Conservation (phyloP, 2,888 invertebrate genomes). For the Himalopsyche japonica region DNA sequence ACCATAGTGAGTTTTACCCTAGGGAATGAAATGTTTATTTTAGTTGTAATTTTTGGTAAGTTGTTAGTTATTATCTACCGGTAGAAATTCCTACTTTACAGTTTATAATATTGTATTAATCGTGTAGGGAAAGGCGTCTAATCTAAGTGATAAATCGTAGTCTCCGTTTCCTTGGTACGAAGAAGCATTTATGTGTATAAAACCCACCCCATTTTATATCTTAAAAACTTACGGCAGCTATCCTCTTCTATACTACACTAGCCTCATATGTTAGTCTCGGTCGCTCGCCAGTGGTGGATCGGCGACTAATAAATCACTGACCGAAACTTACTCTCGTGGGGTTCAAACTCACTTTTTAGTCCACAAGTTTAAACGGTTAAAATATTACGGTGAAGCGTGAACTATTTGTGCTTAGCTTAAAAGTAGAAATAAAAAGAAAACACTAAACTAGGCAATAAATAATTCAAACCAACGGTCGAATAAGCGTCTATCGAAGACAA, state of each 20-base stretch:
- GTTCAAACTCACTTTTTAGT: not conserved
- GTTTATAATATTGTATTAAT: no score
- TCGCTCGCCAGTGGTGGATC: not conserved
- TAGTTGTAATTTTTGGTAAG: no score
- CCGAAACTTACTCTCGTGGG: not conserved
- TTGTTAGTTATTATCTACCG: no score
- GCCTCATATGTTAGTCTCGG: not conserved
- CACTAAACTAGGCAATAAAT: not conserved
- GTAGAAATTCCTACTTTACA: no score
- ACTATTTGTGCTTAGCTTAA: not conserved
- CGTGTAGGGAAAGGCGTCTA: no score
- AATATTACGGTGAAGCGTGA: not conserved
- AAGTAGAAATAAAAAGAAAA: not conserved
- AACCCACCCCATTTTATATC: not conserved
- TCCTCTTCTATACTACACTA: not conserved
- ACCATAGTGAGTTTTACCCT: no score
- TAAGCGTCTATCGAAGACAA: no score
- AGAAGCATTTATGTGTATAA: not conserved
- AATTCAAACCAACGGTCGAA: not conserved
- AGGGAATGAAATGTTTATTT: no score
- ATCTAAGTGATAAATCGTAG: not conserved
- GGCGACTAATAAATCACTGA: not conserved
- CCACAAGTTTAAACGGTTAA: not conserved
- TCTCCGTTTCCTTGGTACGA: not conserved
- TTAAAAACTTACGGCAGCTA: not conserved